Percentiles rank a stretch among this genome's conserved stretches.
Evolutionary conservation across 2,888 invertebrate species (phyloP).

Genomic region (Copidosoma aretas): DNA sequence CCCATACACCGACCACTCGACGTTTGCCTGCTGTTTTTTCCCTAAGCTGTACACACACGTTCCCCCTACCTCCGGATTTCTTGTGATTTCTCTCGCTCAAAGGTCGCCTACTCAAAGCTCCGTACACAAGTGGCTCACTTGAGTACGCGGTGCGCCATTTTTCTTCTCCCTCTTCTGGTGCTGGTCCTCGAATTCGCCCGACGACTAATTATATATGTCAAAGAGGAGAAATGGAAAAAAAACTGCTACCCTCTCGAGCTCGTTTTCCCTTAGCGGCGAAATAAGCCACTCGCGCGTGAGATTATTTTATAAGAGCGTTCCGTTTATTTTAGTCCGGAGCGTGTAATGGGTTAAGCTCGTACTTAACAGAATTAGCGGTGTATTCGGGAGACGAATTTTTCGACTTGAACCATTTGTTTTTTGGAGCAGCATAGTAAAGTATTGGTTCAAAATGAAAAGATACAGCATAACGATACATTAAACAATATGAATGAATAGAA

Average conservation of each 20-base stretch:
- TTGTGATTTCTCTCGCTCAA: conserved; percentile 2
- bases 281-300: conserved; percentile 2
- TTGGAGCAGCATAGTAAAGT: no score
- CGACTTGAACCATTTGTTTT: no score
- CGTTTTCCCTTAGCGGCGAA: not conserved
- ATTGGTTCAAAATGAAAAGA: no score
- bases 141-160: not conserved
- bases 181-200: conserved; percentile 12
- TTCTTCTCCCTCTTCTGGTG: not conserved
- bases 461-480: no score
- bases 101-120: conserved; percentile 15
- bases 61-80: not conserved
- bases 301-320: conserved; percentile 16
- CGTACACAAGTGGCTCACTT: not conserved
- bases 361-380: no score
- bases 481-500: no score
- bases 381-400: no score
- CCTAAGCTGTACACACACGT: not conserved
- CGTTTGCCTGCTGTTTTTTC: not conserved
- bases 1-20: not conserved
- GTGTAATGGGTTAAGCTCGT: not conserved
- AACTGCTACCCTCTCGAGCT: conserved; percentile 1
- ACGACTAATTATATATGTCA: conserved; percentile 18
- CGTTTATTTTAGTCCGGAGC: conserved; percentile 1
- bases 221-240: conserved; percentile 5